Percentiles rank a stretch among this genome's conserved stretches.
These are phyloP conservation scores for Baryphthengus martii DNA, from an alignment of 2,113 vertebrate genomes.

Conservation along the genomic window DNA sequence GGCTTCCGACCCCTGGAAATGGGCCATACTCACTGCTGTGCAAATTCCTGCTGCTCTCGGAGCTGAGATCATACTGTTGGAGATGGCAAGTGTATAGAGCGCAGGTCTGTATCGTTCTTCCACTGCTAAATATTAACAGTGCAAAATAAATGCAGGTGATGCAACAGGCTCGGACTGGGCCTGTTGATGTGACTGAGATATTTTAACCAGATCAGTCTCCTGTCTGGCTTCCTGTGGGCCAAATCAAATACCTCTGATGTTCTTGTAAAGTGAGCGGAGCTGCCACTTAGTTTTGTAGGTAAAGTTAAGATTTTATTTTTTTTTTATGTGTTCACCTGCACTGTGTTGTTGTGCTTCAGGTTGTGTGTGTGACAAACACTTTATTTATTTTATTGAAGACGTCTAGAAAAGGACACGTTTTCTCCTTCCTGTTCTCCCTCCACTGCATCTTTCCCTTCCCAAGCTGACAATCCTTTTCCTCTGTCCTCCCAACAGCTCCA, in stretches of 20 bases:
- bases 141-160: constrained; percentile 52
- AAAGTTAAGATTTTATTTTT: neutral
- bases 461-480: neutral
- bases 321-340: neutral
- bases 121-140: constrained; percentile 47
- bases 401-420: neutral
- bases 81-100: constrained; percentile 49
- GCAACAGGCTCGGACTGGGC: constrained; percentile 6
- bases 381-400: neutral
- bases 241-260: neutral
- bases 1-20: constrained; percentile 53
- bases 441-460: neutral
- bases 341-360: accelerated
- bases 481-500: neutral
- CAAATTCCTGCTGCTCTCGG: constrained; percentile 61
- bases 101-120: constrained; percentile 44
- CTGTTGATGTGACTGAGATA: constrained; percentile 12
- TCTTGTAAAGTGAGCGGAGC: neutral
- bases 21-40: constrained; percentile 42
- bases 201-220: constrained; percentile 29
- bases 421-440: neutral
- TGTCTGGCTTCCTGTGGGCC: neutral
- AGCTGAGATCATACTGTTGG: constrained; percentile 61
- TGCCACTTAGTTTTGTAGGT: neutral
- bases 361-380: neutral